Evolutionary conservation across 2,797 vertebrate genomes (phyloP), one percentile per base, ranked within the genome.

Genomic region (Loris lydekkerianus): DNA sequence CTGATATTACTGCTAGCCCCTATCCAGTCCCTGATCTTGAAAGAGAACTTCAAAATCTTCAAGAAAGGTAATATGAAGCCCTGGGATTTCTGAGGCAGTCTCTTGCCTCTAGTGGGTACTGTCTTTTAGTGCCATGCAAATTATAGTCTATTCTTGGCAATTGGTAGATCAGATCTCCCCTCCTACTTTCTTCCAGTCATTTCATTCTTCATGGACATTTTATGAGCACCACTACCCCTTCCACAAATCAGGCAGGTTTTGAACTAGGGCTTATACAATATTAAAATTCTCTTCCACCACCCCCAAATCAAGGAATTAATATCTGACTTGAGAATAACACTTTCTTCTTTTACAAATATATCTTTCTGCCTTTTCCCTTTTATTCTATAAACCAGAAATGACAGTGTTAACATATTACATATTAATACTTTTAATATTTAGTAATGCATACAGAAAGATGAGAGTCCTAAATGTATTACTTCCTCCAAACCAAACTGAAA

Each of bases 361-460:
- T 92, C 49, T 76, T 93, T 81, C 25, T 75, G 13, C 23, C 58
- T 40, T 92, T 94, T 91, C 37, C 27, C 75, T 89, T 95, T 77
- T 40, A n/a, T 43, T 87, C 85, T 92, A 18, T 10, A 37, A 93
- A 88, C 3, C 70, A 15, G 34, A 73, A 97, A 97, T 91, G 15
- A 17, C 7, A 49, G 9, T 31, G 23, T 20, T 40, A 53, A 53
- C 49, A 53, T 31, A 25, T 20, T 93, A 95, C 49, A 53, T 31
- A 25, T 20, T 93, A 95, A 86, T 78, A 76, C 86, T 96, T 78
- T 40, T 72, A 73, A 75, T 89, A 61, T 86, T 90, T 61, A 94
- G 20, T 3, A 88, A 87, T 49, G 11, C n/a, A 11, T 84, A 78
- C 11, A 56, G 58, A 91, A 91, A 82, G 53, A 77, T 27, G 84